These are phyloP conservation scores for Acanthopagrus latus DNA, from an alignment of 2,797 vertebrate species.

Conservation along the genomic window DNA sequence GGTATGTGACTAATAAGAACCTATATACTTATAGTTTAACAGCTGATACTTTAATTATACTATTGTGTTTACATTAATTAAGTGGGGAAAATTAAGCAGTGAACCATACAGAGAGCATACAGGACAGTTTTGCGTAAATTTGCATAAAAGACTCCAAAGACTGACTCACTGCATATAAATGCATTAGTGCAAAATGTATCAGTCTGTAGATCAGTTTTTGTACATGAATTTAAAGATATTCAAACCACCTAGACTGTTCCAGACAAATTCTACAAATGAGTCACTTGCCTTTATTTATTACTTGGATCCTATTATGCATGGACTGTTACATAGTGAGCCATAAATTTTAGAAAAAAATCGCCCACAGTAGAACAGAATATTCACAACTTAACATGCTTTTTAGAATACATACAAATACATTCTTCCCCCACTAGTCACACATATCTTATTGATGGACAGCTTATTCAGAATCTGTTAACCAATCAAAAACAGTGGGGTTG, in stretches of 20 bases:
- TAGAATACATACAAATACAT: not conserved
- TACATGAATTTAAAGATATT: not conserved
- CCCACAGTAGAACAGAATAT: not conserved
- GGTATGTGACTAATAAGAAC: conserved; percentile 9
- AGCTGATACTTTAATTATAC: no score
- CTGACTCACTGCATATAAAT: not conserved
- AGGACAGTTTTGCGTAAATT: not conserved
- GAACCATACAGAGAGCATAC: conserved; percentile 2
- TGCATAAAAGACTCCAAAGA: not conserved
- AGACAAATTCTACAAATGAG: not conserved
- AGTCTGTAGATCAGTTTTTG: not conserved
- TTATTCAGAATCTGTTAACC: conserved; percentile 18
- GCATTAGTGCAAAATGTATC: not conserved
- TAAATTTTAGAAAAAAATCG: not conserved
- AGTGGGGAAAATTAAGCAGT: not conserved
- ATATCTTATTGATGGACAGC: conserved; percentile 13
- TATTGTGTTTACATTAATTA: no score
- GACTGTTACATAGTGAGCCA: not conserved
- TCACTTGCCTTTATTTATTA: not conserved
- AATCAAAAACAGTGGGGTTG: conserved; percentile 15
- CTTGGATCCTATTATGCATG: not conserved
- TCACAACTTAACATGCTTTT: not conserved
- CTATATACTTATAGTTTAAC: not conserved
- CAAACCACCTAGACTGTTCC: not conserved
- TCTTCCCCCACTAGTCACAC: not conserved